Evolutionary conservation across 1,140 invertebrate species (phyloP).

Genomic region (Bombus confusus): DNA sequence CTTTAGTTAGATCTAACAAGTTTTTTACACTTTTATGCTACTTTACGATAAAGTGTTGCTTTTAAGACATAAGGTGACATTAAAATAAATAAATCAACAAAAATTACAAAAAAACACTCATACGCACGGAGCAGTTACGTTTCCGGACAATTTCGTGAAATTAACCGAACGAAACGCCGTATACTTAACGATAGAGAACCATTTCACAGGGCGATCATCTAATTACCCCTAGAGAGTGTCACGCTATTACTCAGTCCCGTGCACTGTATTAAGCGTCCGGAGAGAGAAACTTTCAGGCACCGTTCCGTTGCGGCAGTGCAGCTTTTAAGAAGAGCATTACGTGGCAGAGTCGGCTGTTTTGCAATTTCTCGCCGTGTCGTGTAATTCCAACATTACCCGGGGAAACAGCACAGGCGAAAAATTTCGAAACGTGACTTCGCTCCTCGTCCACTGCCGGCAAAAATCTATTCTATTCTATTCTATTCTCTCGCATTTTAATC

Average conservation of each 20-base stretch:
- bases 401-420: neutral
- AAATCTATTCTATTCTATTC: neutral
- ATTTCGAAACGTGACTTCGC: constrained; percentile 12
- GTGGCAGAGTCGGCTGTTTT: constrained; percentile 4
- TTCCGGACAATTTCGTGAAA: neutral
- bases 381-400: neutral
- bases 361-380: constrained; percentile 5
- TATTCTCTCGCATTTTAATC: constrained; percentile 7
- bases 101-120: no score
- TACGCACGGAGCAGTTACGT: neutral
- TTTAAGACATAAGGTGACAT: no score
- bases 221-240: constrained; percentile 3
- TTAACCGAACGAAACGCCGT: neutral
- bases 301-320: neutral
- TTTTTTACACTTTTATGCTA: no score
- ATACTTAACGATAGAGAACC: neutral
- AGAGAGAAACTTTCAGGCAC: neutral
- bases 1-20: no score
- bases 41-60: no score
- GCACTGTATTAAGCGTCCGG: neutral
- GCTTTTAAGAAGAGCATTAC: constrained; percentile 8
- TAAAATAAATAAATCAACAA: no score
- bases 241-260: neutral
- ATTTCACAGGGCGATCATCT: neutral
- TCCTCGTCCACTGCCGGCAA: no score